phyloP scores from a whole-genome alignment of 2,113 vertebrate species.

The Ammodytes marinus region DNA sequence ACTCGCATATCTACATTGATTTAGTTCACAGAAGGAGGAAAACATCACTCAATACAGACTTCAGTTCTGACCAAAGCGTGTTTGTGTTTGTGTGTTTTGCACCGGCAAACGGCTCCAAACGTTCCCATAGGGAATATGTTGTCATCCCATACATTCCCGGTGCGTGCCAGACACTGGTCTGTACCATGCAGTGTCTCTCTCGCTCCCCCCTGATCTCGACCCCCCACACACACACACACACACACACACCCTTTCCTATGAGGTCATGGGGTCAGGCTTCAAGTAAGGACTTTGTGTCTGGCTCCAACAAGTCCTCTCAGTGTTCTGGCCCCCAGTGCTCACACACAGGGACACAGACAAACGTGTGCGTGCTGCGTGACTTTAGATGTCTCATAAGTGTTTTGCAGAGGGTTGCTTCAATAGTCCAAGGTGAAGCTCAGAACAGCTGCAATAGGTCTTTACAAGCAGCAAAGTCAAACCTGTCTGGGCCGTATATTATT shows the following conservation, averaged over 20 bases:
- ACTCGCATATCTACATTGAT: conserved; percentile 46
- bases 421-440: conserved; percentile 7
- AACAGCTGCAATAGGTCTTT: conserved; percentile 11
- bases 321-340: conserved; percentile 30
- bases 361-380: neutral
- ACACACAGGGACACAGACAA: conserved; percentile 12
- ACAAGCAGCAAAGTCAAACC: neutral
- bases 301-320: conserved; percentile 38
- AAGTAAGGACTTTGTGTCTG: conserved; percentile 61
- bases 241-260: conserved; percentile 35
- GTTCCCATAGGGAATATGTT: conserved; percentile 9
- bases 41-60: conserved; percentile 51
- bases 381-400: conserved; percentile 2
- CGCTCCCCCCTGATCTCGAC: conserved; percentile 1
- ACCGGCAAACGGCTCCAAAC: conserved; percentile 13
- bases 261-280: conserved; percentile 45
- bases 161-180: conserved; percentile 37
- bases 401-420: conserved; percentile 1
- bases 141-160: conserved; percentile 12
- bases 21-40: conserved; percentile 36
- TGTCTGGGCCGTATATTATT: neutral
- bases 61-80: conserved; percentile 55
- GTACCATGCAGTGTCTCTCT: conserved; percentile 48
- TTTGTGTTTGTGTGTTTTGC: conserved; percentile 20
- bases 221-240: too few relatives aligned